Conservation (phyloP, 2,113 vertebrate species). For the Tenebrosternarchus preto region DNA sequence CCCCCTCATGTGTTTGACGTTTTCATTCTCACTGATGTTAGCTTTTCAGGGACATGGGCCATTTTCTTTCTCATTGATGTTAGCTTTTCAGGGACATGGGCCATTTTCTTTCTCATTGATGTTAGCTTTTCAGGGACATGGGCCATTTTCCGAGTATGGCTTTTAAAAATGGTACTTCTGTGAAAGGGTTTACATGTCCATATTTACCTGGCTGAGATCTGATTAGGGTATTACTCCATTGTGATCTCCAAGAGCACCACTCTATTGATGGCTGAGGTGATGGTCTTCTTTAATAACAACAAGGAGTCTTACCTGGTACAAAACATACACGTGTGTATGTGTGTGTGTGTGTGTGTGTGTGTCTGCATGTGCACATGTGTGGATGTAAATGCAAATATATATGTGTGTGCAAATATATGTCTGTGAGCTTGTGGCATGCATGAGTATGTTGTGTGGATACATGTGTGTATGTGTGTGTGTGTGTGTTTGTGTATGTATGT, state of each 20-base stretch:
- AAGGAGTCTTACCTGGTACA: not conserved
- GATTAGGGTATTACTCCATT: not conserved
- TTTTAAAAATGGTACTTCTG: not conserved
- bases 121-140: not conserved
- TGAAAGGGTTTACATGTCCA: not conserved
- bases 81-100: not conserved
- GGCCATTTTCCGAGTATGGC: not conserved
- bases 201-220: not conserved
- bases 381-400: not conserved
- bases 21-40: not conserved
- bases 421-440: not conserved
- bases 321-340: not conserved
- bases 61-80: not conserved
- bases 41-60: not conserved
- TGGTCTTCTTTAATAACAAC: conserved; percentile 1
- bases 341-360: conserved; percentile 6
- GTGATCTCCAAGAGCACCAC: not conserved
- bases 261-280: conserved; percentile 8
- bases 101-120: not conserved
- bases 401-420: conserved; percentile 8
- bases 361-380: conserved; percentile 10
- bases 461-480: not conserved
- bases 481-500: conserved; percentile 13
- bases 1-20: not conserved
- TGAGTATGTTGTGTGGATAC: not conserved